Conservation (phyloP, 2,888 invertebrate genomes). For the Trachelus tabidus region DNA sequence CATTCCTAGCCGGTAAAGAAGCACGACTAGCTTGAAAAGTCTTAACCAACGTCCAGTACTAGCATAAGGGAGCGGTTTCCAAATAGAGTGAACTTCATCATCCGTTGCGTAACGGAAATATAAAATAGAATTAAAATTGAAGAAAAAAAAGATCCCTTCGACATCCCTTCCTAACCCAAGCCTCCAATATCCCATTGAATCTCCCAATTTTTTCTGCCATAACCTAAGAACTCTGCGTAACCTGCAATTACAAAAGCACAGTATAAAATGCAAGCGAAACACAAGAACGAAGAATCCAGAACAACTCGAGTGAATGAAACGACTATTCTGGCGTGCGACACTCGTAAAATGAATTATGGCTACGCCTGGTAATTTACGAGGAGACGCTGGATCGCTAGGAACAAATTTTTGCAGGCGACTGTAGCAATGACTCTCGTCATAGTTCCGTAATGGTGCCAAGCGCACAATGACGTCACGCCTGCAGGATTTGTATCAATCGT, state of each 20-base stretch:
- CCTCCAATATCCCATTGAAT: neutral
- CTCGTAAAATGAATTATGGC: neutral
- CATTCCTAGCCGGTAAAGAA: neutral
- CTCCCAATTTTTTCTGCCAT: neutral
- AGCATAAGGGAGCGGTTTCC: neutral
- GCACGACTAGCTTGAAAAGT: neutral
- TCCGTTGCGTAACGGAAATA: neutral
- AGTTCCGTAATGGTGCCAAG: neutral
- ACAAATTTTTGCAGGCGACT: neutral
- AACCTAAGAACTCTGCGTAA: no score
- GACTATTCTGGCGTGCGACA: neutral
- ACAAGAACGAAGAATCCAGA: neutral
- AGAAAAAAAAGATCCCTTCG: neutral
- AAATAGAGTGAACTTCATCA: neutral
- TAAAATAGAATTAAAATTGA: neutral
- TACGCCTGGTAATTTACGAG: slow-evolving; percentile 1
- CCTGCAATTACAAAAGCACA: no score
- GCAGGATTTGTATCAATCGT: slow-evolving; percentile 31
- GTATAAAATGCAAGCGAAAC: neutral
- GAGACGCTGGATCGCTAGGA: neutral
- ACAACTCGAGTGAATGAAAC: neutral
- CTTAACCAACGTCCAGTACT: neutral
- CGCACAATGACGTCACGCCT: slow-evolving; percentile 1
- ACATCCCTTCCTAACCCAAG: neutral
- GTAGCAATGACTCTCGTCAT: neutral